Base-by-base conservation (phyloP, 2,113 vertebrate species). In the Origma solitaria region DNA sequence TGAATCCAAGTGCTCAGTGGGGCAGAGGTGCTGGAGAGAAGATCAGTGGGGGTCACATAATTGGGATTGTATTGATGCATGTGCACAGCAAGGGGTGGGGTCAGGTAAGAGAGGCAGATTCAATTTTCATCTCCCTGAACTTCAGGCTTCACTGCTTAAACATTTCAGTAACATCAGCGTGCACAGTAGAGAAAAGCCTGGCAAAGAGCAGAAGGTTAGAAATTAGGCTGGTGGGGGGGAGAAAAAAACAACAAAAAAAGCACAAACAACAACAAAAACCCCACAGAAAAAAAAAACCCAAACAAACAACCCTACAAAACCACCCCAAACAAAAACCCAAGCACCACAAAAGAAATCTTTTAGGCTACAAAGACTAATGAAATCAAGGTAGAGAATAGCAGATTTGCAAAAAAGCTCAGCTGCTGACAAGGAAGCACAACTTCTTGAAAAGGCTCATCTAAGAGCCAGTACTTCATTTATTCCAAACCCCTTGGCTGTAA, bases 281-380 rank as follows among this genome's bases (percentile, higher is more conserved):
- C 5, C 18, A 28, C 25, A 19, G 10, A 38, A 78, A 60, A 11
- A 14, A 17, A 33, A 50, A 49, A 13, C 17, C 44, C 18, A 45
- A 44, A 44, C 42, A 44, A 20, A n/a, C 45, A 27, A n/a, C 23
- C 45, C 47, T 20, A 10, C 16, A 25, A 58, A 44, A 72, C 44
- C 16, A 3, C 2, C 15, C 20, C n/a, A 53, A n/a, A 19, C 3
- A 6, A n/a, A 30, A 37, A 21, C 2, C 3, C 19, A 58, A n/a
- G 14, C 40, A 24, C 5, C 11, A 22, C 61, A n/a, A 51, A 28
- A 47, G 7, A 44, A 82, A 90, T 37, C 9, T 16, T 47, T 70
- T 5, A 37, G 69, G 24, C 23, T 12, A 81, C 76, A 72, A 82
- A 53, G 33, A 50, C 18, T 31, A 30, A 71, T 40, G 6, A 66